Base-by-base conservation (phyloP, 2,113 vertebrate species). In the Chlorodrepanis virens region DNA sequence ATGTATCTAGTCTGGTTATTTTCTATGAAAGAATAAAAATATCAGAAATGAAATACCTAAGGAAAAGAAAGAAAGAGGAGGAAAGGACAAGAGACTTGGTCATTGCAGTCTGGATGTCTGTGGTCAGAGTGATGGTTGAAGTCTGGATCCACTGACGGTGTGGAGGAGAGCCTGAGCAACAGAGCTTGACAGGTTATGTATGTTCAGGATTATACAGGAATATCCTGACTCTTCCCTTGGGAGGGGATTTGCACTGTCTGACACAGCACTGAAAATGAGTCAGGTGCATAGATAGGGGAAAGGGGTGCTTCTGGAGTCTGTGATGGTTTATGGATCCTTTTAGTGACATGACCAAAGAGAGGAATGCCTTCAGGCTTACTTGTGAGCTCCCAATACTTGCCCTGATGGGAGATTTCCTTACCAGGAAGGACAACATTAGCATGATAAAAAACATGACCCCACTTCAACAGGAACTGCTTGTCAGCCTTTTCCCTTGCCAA, bases 201-300 rank as follows among this genome's bases (percentile, higher is more conserved):
- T 2, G 1, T 40, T 70, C 19, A 47, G 29, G 7, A 28, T 54
- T 47, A 29, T 0, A 0, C 12, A 40, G n/a, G 29, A 79, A 22
- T 35, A 9, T 3, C 9, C 16, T 7, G 24, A 24, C 16, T 53
- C 28, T 24, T 40, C 15, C 20, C 24, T 24, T 35, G 40, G 16
- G 9, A 25, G 5, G 13, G 15, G 24, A 54, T 54, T 70, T 60
- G 16, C 47, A 6, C 23, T 39, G 14, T 45, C 45, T 53, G 24
- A 70, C 54, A 19, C 15, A 20, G 21, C 6, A 6, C 10, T 47
- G 49, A 47, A 70, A 79, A 61, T 14, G 3, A 20, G 4, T 70
- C 2, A 0, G 8, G n/a, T 28, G 8, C 20, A 13, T 19, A 24
- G 7, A 39, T 47, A 8, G 5, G 10, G 10, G 4, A 40, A 42